Percentiles rank a stretch among this genome's conserved stretches.
These are phyloP conservation scores for Achatina immaculata DNA, from an alignment of 1,140 invertebrate genomes.

Conservation along the genomic window DNA sequence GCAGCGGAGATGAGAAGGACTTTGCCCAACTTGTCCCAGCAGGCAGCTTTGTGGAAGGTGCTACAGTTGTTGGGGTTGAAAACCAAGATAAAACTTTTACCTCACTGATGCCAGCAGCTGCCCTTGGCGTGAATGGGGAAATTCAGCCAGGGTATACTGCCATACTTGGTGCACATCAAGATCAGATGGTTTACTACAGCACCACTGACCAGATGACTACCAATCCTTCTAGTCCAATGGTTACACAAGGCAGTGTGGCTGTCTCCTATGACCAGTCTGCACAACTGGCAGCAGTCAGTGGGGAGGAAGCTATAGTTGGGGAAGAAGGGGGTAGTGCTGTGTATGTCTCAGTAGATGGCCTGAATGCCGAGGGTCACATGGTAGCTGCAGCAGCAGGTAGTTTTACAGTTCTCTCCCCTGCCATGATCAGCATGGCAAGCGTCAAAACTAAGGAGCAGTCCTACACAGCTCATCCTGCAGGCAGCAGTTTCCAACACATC, in stretches of 20 bases:
- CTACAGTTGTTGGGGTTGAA: not conserved
- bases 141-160: conserved; percentile 25
- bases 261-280: conserved; percentile 14
- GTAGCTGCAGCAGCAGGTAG: not conserved
- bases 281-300: conserved; percentile 7
- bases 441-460: conserved; percentile 11
- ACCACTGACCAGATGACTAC: conserved; percentile 6
- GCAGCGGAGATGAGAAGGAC: conserved; percentile 28
- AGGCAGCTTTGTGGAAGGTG: conserved; percentile 27
- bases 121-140: conserved; percentile 26
- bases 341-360: conserved; percentile 28
- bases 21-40: conserved; percentile 34
- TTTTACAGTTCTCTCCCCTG: conserved; percentile 33
- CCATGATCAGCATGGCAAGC: conserved; percentile 9
- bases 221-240: conserved; percentile 1
- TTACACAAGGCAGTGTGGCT: not conserved
- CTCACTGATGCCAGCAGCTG: conserved; percentile 32
- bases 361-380: conserved; percentile 1
- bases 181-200: conserved; percentile 27
- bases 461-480: not conserved
- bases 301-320: not conserved
- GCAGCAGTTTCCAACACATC: conserved; percentile 22
- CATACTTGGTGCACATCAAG: conserved; percentile 14
- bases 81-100: conserved; percentile 38
- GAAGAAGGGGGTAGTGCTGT: not conserved